phyloP scores from a whole-genome alignment of 92 coral and sea anemone species.

The Phymanthus crucifer region DNA sequence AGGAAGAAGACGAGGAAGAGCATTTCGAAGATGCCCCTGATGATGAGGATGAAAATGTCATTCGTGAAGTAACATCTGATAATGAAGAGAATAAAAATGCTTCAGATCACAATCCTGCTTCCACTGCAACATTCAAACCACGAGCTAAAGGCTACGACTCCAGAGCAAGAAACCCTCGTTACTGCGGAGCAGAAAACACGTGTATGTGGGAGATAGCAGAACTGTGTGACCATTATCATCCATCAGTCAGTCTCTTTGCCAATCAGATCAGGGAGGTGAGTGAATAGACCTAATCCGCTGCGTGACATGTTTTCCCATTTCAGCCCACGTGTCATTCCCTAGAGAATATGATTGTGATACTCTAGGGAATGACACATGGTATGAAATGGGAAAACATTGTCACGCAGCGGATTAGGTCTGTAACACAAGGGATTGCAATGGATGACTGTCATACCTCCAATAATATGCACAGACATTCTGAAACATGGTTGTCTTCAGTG shows the following conservation, averaged over 20 bases:
- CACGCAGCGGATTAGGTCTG: too few species aligned
- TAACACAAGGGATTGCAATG: too few species aligned
- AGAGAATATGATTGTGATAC: too few species aligned
- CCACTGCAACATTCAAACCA: conserved; percentile 1
- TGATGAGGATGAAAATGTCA: conserved; percentile 35
- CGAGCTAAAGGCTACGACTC: conserved; percentile 51
- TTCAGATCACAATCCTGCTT: conserved; percentile 4
- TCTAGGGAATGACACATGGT: too few species aligned
- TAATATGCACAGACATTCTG: too few species aligned
- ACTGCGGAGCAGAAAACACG: conserved; percentile 81
- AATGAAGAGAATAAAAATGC: neutral
- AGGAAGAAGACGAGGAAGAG: conserved; percentile 96
- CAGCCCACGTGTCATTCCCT: too few species aligned
- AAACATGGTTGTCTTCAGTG: too few species aligned
- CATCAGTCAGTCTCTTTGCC: conserved; percentile 88
- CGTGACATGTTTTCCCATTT: too few species aligned
- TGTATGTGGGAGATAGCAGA: conserved; percentile 89
- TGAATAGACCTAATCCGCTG: too few species aligned
- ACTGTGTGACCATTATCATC: conserved; percentile 85
- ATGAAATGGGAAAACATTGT: too few species aligned
- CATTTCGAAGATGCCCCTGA: conserved; percentile 77
- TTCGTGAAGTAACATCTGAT: conserved; percentile 25
- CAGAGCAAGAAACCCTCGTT: conserved; percentile 78
- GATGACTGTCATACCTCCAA: too few species aligned
- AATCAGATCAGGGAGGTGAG: conserved; percentile 65